These are phyloP conservation scores for Selene dorsalis DNA, from an alignment of 2,797 vertebrate species.

Conservation along the genomic window DNA sequence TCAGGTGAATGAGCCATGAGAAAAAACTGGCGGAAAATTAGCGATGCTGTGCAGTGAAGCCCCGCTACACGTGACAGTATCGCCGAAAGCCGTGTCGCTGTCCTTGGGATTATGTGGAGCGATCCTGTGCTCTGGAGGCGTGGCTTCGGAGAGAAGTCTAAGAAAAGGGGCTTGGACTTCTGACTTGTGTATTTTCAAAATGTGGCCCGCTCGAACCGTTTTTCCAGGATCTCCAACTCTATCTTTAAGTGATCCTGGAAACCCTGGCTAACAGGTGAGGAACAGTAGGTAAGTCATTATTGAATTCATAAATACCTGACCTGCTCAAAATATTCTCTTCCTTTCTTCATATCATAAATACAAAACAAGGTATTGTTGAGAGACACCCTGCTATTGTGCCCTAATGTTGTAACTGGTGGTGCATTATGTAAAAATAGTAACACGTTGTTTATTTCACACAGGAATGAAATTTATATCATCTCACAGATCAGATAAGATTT, in stretches of 20 bases:
- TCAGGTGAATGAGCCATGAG: no score
- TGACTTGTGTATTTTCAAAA: no score
- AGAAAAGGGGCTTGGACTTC: no score
- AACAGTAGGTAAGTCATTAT: not conserved
- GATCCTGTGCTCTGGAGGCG: no score
- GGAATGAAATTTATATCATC: not conserved
- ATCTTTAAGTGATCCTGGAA: not conserved
- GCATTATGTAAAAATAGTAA: not conserved
- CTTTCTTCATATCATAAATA: not conserved
- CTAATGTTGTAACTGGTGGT: not conserved
- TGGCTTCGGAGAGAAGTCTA: no score
- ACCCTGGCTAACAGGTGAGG: not conserved
- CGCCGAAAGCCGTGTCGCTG: no score
- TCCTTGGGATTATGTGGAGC: no score
- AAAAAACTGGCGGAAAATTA: no score
- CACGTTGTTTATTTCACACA: not conserved
- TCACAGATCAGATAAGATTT: not conserved
- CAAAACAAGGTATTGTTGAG: not conserved
- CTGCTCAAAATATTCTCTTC: not conserved
- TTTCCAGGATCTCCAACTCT: no score
- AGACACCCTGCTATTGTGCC: not conserved
- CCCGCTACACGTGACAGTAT: no score
- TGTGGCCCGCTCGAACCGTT: no score
- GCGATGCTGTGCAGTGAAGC: no score
- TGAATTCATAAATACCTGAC: not conserved